Conservation (phyloP, 1,140 invertebrate genomes). For the Phthorimaea operculella region DNA sequence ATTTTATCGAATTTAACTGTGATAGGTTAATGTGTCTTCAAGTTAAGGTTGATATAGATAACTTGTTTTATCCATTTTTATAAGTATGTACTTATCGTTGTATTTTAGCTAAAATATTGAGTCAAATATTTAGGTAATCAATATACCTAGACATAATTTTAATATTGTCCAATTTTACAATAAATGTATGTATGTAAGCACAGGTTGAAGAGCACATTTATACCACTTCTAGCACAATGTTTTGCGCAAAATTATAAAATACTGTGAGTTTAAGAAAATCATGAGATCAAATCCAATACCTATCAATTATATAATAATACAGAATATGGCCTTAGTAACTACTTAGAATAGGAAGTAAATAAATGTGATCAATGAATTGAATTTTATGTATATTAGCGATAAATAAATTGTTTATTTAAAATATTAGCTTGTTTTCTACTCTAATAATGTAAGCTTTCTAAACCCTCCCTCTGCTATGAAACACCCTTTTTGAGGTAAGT, state of each 20-base stretch:
- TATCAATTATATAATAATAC: too few species aligned
- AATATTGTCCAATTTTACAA: too few species aligned
- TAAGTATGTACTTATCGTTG: not conserved
- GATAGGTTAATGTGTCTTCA: conserved; percentile 24
- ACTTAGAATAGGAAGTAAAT: conserved; percentile 12
- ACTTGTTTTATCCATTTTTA: conserved; percentile 3
- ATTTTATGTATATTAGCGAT: conserved; percentile 42
- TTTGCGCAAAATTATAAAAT: too few species aligned
- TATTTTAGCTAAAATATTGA: not conserved
- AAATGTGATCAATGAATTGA: conserved; percentile 25
- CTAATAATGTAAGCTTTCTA: not conserved
- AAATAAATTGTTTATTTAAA: conserved; percentile 30
- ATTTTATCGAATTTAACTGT: conserved; percentile 37
- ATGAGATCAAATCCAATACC: too few species aligned
- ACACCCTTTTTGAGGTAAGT: conserved; percentile 15
- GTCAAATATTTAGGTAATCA: too few species aligned
- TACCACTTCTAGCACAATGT: too few species aligned
- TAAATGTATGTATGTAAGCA: too few species aligned
- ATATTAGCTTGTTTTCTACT: conserved; percentile 6
- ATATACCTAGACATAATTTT: too few species aligned
- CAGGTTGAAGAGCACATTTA: too few species aligned
- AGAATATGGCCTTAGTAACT: too few species aligned
- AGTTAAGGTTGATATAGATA: too few species aligned
- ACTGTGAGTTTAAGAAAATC: too few species aligned
- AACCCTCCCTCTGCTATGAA: not conserved